A percentile compares a stretch with the other conserved stretches of the same genome.
These are phyloP conservation scores for Hydrotaea diabolus DNA, from an alignment of 2,888 invertebrate genomes.

Conservation along the genomic window DNA sequence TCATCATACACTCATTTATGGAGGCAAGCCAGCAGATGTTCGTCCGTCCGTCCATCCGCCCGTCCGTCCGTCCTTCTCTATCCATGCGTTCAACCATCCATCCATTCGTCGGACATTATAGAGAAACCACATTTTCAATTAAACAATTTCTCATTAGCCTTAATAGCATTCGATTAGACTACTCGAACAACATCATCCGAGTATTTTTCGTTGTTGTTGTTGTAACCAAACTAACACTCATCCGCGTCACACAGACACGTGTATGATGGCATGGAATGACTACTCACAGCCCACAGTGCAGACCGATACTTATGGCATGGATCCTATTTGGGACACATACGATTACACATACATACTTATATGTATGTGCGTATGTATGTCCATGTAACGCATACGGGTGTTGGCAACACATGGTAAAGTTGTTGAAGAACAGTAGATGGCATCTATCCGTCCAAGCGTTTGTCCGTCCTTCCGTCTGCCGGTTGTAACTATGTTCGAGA, in stretches of 20 bases:
- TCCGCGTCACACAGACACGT: background rate
- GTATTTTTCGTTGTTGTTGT: background rate
- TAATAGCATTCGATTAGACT: constrained; percentile 46
- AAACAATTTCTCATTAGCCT: constrained; percentile 64
- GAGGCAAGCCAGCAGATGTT: background rate
- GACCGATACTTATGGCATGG: background rate
- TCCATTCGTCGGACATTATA: background rate
- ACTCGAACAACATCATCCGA: background rate
- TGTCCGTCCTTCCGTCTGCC: background rate
- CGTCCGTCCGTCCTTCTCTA: background rate
- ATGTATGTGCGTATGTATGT: too few species aligned
- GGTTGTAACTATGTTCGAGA: background rate
- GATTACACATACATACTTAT: background rate
- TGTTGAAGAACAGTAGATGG: background rate
- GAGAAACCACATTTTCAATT: constrained; percentile 62
- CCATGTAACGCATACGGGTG: background rate
- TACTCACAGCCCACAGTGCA: background rate
- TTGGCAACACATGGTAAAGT: background rate
- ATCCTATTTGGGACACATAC: constrained; percentile 12
- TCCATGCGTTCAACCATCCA: background rate
- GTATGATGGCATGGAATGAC: background rate
- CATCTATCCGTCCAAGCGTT: background rate
- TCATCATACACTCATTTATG: background rate
- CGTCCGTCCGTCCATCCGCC: background rate
- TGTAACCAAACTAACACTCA: constrained; percentile 27